A percentile compares a stretch with the other conserved stretches of the same genome.
phyloP scores from a whole-genome alignment of 2,888 invertebrate species.

The Apamea epomidion region DNA sequence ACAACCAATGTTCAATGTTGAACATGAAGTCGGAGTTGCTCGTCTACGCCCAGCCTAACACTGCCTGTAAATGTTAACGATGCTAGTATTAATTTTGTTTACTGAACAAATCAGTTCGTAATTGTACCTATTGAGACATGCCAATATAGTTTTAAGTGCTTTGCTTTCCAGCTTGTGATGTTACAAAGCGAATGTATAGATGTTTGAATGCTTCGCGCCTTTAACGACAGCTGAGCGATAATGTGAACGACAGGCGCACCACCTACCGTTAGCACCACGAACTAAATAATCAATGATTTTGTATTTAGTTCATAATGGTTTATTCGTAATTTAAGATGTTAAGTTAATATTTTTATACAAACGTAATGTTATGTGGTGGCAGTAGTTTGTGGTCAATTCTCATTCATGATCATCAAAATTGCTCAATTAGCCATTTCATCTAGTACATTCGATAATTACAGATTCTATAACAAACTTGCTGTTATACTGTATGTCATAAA shows the following conservation, averaged over 20 bases:
- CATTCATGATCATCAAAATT: conserved; percentile 63
- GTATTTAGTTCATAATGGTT: conserved; percentile 56
- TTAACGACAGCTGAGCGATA: conserved; percentile 51
- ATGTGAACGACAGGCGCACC: conserved; percentile 30
- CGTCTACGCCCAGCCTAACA: conserved; percentile 37
- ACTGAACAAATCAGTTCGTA: conserved; percentile 51
- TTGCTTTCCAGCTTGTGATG: conserved; percentile 65
- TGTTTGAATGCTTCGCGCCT: conserved; percentile 55
- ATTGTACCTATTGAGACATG: conserved; percentile 66
- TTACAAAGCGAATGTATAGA: conserved; percentile 63
- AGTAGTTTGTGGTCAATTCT: conserved; percentile 57
- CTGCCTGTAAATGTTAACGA: conserved; percentile 58
- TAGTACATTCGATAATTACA: conserved; percentile 53
- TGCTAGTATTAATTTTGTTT: conserved; percentile 53
- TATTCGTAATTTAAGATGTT: conserved; percentile 60
- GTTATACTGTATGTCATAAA: conserved; percentile 5
- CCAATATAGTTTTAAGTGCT: conserved; percentile 71
- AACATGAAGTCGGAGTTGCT: conserved; percentile 26
- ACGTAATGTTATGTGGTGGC: conserved; percentile 48
- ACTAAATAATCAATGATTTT: conserved; percentile 54
- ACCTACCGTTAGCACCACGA: conserved; percentile 43
- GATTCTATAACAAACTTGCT: conserved; percentile 10
- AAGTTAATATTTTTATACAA: conserved; percentile 63
- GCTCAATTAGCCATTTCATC: conserved; percentile 66
- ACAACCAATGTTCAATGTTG: conserved; percentile 25